Evolutionary conservation across 2,888 invertebrate genomes (phyloP), one percentile per base, ranked within the genome.

Genomic region (Tetanocera ferruginea): DNA sequence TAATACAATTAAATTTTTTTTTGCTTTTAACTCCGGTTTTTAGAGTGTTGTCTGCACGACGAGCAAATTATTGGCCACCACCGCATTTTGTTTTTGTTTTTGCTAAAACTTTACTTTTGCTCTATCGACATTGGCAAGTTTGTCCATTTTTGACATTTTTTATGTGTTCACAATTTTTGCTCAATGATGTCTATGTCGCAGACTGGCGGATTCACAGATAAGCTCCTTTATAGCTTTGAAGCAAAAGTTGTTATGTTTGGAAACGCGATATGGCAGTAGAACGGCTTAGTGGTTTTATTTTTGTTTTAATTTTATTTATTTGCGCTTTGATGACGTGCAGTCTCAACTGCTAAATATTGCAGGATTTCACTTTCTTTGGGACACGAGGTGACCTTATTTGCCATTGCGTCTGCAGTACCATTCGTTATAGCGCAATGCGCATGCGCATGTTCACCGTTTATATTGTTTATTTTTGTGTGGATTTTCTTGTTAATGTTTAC

Each of bases 361-460:
- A 49, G 74, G 34, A 52, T 75, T 75, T 75, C 74, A 75, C 74
- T 75, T 75, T 75, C 74, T 75, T 75, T 66, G 74, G 74, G 52
- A 75, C 74, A 75, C 52, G 66, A 75, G 66, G 51, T 75, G 66
- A 75, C 74, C 74, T 52, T 51, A 64, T 75, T 72, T 31, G 67
- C 37, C 43, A 67, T 31, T 60, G 19, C 60, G 43, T 14, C 57
- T 6, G 34, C 34, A 19, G n/a, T 34, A 8, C 8, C 60, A 23
- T 25, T 37, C 23, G 31, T n/a, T 23, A 28, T 14, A 9, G 6
- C 60, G 17, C 14, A 25, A 23, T 67, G 37, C 67, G 37, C 37
- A 34, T 37, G 19, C 43, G 19, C 37, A 19, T 19, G n/a, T 34
- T 25, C 9, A 57, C 17, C 55, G 3, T 2, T 49, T 64, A 51